Evolutionary conservation across 1,140 invertebrate genomes (phyloP).

Genomic region (Drosophila auraria): DNA sequence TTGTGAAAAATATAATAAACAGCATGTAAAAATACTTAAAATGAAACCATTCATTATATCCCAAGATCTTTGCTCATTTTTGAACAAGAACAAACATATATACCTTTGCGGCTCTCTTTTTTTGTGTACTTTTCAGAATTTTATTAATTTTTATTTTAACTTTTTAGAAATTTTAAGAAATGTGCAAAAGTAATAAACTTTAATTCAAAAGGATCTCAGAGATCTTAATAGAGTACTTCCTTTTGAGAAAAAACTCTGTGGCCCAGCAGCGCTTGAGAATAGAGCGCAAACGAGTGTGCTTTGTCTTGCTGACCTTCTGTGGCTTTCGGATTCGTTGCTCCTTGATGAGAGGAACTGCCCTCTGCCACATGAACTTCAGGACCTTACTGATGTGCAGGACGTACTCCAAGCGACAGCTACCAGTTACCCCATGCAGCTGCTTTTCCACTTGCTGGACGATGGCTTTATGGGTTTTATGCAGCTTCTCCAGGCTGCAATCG

Average conservation of each 20-base stretch:
- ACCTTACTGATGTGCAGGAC: not conserved
- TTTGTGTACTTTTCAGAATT: no score
- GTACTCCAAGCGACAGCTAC: not conserved
- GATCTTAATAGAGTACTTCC: no score
- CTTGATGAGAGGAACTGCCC: not conserved
- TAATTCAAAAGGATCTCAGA: no score
- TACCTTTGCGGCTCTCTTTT: no score
- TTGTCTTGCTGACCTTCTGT: not conserved
- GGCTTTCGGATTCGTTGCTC: not conserved
- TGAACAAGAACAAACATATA: no score
- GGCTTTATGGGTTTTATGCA: constrained; percentile 1
- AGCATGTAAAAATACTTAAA: no score
- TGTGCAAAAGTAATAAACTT: no score
- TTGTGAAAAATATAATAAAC: no score
- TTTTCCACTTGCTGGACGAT: constrained; percentile 1
- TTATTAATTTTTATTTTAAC: no score
- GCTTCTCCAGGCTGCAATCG: not conserved
- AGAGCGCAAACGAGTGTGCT: not conserved
- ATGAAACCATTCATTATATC: no score
- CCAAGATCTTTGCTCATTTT: no score
- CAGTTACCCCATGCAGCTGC: not conserved
- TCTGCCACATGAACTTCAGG: not conserved
- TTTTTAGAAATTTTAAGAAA: no score
- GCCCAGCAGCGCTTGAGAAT: not conserved
- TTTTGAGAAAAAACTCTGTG: not conserved